A percentile compares a stretch with the other conserved stretches of the same genome.
phyloP scores from a whole-genome alignment of 2,888 invertebrate species.

The Nomada fabriciana region DNA sequence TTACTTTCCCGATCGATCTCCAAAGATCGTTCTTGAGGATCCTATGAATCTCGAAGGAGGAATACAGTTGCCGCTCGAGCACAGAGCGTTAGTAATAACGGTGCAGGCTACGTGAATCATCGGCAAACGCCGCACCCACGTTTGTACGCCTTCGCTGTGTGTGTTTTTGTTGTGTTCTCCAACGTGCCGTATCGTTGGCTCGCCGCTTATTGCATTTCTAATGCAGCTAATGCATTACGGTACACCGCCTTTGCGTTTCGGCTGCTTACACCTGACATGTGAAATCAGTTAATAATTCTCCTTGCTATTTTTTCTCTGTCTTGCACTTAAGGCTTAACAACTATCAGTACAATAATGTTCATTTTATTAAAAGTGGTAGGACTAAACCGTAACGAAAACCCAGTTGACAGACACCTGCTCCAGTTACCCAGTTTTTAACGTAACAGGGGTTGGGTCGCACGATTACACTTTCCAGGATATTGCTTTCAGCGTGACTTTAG shows the following conservation, averaged over 20 bases:
- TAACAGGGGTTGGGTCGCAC: background rate
- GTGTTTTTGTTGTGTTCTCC: constrained; percentile 69
- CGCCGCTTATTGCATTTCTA: constrained; percentile 65
- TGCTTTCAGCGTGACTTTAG: background rate
- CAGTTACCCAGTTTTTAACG: background rate
- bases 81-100: constrained; percentile 76
- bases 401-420: background rate
- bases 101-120: constrained; percentile 71
- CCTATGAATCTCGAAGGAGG: constrained; percentile 23
- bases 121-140: constrained; percentile 73
- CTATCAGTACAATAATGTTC: too few relatives aligned
- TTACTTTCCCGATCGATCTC: constrained; percentile 1
- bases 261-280: constrained; percentile 33
- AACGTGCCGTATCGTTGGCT: constrained; percentile 49
- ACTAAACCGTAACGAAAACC: too few relatives aligned
- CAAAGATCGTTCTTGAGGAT: constrained; percentile 27
- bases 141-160: constrained; percentile 43
- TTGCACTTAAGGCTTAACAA: too few relatives aligned
- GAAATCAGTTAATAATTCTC: constrained; percentile 47
- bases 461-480: background rate
- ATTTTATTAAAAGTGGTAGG: too few relatives aligned
- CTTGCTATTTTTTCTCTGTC: background rate
- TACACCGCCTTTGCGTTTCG: constrained; percentile 30
- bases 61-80: constrained; percentile 31
- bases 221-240: constrained; percentile 64